phyloP scores from a whole-genome alignment of 2,113 vertebrate species.

The Taxidea taxus region DNA sequence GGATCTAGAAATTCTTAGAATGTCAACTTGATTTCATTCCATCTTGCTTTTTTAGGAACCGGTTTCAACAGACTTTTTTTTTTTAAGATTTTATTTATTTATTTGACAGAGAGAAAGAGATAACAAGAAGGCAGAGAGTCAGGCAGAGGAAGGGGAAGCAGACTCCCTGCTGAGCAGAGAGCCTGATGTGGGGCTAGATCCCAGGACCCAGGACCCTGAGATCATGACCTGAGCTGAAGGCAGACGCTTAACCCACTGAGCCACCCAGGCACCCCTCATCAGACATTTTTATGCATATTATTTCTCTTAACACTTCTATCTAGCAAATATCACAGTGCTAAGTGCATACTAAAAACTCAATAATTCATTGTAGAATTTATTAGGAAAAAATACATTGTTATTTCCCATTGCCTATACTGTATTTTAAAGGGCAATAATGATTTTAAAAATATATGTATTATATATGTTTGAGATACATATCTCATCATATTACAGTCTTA shows the following conservation, averaged over 20 bases:
- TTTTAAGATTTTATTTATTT: too few species aligned
- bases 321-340: background rate
- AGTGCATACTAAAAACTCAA: background rate
- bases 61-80: background rate
- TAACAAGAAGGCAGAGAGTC: too few species aligned
- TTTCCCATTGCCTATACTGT: background rate
- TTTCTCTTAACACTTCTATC: background rate
- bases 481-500: too few species aligned
- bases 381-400: background rate
- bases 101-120: too few species aligned
- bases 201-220: too few species aligned
- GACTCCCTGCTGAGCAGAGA: too few species aligned
- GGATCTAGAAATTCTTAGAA: background rate
- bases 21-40: background rate
- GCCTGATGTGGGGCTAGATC: too few species aligned
- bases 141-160: too few species aligned
- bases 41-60: background rate
- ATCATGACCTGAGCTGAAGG: too few species aligned
- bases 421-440: background rate
- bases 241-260: too few species aligned
- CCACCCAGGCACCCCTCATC: background rate
- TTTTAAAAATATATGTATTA: background rate
- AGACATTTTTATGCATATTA: background rate
- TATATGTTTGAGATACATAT: background rate
- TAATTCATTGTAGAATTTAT: background rate